phyloP scores from a whole-genome alignment of 2,888 invertebrate genomes.

The Rhyacophila evoluta region DNA sequence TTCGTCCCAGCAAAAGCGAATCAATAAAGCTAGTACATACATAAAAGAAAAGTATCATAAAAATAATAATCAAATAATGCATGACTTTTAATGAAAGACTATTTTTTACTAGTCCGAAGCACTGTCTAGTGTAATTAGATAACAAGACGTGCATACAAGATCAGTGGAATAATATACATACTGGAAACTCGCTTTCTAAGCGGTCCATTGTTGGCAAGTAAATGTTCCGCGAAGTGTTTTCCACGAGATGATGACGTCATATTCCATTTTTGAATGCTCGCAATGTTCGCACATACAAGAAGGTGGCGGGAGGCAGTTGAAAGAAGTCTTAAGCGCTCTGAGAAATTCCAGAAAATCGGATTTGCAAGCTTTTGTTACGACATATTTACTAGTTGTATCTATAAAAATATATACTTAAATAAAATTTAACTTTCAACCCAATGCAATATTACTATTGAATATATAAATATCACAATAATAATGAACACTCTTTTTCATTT shows the following conservation, averaged over 20 bases:
- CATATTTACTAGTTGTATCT: too few species aligned
- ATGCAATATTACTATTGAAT: too few species aligned
- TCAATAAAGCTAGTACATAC: too few species aligned
- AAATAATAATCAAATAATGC: too few species aligned
- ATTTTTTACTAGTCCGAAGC: background rate
- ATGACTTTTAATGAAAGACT: too few species aligned
- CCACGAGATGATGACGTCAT: slow-evolving; percentile 36
- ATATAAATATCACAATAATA: too few species aligned
- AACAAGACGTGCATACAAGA: background rate
- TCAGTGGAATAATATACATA: background rate
- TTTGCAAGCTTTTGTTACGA: background rate
- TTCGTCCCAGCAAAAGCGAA: too few species aligned
- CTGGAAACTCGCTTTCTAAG: slow-evolving; percentile 37
- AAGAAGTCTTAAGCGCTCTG: background rate
- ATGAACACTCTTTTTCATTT: too few species aligned
- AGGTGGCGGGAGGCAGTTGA: background rate
- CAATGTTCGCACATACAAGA: background rate
- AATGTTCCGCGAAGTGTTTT: slow-evolving; percentile 41
- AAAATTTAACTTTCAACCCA: too few species aligned
- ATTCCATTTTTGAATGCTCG: slow-evolving; percentile 31
- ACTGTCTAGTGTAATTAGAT: background rate
- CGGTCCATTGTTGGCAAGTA: slow-evolving; percentile 43
- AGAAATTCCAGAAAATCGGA: background rate
- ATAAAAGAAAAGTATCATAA: too few species aligned
- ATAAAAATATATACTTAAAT: too few species aligned